phyloP scores from a whole-genome alignment of 2,888 invertebrate genomes.

The Aleiodes alternator region DNA sequence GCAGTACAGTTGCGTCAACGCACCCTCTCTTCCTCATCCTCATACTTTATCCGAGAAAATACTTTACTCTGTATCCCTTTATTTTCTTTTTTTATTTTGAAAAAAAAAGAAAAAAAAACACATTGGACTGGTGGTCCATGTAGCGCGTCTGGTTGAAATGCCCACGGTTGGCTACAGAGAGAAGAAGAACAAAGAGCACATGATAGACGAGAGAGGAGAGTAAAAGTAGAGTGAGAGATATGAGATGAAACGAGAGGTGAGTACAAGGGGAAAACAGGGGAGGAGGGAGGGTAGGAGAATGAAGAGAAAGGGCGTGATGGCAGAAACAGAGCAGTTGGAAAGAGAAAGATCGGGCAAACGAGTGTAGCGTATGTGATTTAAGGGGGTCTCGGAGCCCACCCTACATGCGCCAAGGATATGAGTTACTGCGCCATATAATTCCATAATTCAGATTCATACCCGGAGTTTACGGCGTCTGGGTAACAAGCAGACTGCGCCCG shows the following conservation, averaged over 20 bases:
- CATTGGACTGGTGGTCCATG: background rate
- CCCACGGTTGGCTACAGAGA: background rate
- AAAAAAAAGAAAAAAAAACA: background rate
- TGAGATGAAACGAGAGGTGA: background rate
- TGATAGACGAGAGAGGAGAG: constrained; percentile 29
- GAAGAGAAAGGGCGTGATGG: constrained; percentile 24
- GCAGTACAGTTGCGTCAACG: too few relatives aligned
- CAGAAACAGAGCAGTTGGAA: constrained; percentile 38
- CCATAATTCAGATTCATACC: constrained; percentile 70
- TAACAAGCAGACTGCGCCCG: constrained; percentile 69
- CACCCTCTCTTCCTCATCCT: too few relatives aligned
- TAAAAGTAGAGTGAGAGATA: constrained; percentile 26
- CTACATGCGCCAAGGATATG: constrained; percentile 66
- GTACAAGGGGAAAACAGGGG: constrained; percentile 14
- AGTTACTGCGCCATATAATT: constrained; percentile 70
- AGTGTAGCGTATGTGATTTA: constrained; percentile 65
- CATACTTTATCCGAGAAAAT: background rate
- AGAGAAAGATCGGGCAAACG: constrained; percentile 60
- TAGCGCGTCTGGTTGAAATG: constrained; percentile 23
- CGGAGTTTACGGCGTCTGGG: constrained; percentile 69
- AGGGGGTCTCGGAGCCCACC: constrained; percentile 63
- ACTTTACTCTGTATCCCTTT: too few relatives aligned
- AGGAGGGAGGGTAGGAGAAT: background rate
- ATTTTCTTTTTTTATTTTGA: background rate
- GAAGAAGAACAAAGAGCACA: constrained; percentile 27